phyloP scores from a whole-genome alignment of 2,797 vertebrate genomes.

The Alectoris magna region DNA sequence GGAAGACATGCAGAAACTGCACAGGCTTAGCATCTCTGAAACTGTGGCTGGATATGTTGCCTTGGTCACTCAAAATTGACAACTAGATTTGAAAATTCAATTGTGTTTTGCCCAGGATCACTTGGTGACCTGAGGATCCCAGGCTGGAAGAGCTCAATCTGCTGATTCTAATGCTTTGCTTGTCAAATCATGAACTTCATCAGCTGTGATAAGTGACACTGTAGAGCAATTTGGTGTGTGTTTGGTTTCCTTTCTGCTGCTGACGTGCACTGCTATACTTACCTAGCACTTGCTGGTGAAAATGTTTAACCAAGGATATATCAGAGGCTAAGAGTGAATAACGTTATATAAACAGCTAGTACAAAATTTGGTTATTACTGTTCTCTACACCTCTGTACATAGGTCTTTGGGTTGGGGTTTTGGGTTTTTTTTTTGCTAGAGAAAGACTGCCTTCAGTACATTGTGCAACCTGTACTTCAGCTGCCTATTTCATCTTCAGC shows the following conservation, averaged over 20 bases:
- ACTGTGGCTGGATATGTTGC: neutral
- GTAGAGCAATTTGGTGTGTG: neutral
- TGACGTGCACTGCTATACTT: neutral
- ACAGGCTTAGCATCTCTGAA: neutral
- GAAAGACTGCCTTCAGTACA: neutral
- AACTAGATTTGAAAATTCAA: neutral
- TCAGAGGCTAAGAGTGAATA: neutral
- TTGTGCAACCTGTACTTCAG: neutral
- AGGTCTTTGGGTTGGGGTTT: neutral
- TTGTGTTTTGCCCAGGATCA: neutral
- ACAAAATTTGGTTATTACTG: neutral
- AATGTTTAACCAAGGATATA: neutral
- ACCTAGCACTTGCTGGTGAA: neutral
- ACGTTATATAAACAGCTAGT: neutral
- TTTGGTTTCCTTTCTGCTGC: neutral
- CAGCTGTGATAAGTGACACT: neutral
- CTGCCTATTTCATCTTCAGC: neutral
- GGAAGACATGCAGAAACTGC: neutral
- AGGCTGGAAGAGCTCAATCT: neutral
- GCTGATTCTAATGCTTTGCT: neutral
- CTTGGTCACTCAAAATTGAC: neutral
- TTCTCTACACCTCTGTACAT: neutral
- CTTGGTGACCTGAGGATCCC: accelerated
- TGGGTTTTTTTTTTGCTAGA: neutral
- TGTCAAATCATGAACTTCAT: neutral